These are phyloP conservation scores for Noctuana brunneofusca DNA, from an alignment of 2,888 invertebrate genomes.

Conservation along the genomic window DNA sequence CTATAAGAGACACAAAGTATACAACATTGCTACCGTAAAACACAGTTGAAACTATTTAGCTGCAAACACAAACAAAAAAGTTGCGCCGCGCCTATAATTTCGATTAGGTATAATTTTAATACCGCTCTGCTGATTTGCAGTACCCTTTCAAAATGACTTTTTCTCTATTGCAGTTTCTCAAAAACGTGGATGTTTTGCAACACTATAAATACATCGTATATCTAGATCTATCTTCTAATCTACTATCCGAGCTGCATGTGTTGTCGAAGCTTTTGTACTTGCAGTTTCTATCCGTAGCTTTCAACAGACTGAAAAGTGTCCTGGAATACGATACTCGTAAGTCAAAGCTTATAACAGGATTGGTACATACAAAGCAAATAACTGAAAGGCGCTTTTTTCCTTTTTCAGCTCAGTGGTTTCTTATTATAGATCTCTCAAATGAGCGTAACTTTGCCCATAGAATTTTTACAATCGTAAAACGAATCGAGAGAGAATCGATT, in stretches of 20 bases:
- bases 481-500: slow-evolving; percentile 68
- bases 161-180: slow-evolving; percentile 56
- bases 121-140: too few species aligned
- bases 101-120: too few species aligned
- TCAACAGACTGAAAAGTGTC: slow-evolving; percentile 77
- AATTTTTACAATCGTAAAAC: slow-evolving; percentile 56
- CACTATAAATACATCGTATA: slow-evolving; percentile 84
- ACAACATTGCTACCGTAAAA: too few species aligned
- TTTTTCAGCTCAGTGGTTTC: slow-evolving; percentile 80
- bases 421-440: slow-evolving; percentile 56
- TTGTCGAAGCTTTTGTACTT: slow-evolving; percentile 80
- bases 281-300: slow-evolving; percentile 81
- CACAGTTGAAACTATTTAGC: background rate
- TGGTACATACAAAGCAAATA: slow-evolving; percentile 15
- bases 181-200: slow-evolving; percentile 76
- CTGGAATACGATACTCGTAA: slow-evolving; percentile 81
- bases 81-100: too few species aligned
- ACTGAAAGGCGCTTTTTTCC: slow-evolving; percentile 1
- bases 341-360: slow-evolving; percentile 40
- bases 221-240: slow-evolving; percentile 83
- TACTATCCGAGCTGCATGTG: slow-evolving; percentile 74
- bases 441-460: slow-evolving; percentile 35
- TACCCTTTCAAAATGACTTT: background rate
- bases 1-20: too few species aligned
- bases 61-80: background rate